These are phyloP conservation scores for Brachyalestes nurse DNA, from an alignment of 2,797 vertebrate species.

Conservation along the genomic window DNA sequence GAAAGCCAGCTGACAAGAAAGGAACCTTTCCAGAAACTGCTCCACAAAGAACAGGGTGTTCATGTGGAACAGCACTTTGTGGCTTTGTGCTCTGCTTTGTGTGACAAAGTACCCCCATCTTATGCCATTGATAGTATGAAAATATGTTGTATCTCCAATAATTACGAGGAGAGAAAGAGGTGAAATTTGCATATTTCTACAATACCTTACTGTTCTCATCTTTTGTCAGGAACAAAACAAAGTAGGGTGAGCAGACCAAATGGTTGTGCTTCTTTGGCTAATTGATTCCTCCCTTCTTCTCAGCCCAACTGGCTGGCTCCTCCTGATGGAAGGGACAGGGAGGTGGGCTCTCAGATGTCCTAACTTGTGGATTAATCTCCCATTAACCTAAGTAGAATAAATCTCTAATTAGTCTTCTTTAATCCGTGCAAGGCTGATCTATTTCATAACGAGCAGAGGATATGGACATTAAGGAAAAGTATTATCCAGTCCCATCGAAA, in stretches of 20 bases:
- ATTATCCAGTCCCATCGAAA: slow-evolving; percentile 22
- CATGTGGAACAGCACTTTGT: not conserved
- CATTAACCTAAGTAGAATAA: slow-evolving; percentile 53
- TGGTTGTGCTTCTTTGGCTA: slow-evolving; percentile 18
- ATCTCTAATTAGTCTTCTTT: slow-evolving; percentile 50
- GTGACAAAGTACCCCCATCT: not conserved
- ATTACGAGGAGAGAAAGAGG: not conserved
- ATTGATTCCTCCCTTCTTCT: slow-evolving; percentile 39
- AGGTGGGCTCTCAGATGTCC: slow-evolving; percentile 35
- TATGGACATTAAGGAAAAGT: slow-evolving; percentile 20
- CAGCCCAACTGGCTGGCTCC: slow-evolving; percentile 17
- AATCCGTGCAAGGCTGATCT: slow-evolving; percentile 19
- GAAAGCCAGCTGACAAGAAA: slow-evolving; percentile 38
- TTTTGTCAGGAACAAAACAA: not conserved
- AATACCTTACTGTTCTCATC: not conserved
- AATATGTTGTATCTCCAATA: too few relatives aligned
- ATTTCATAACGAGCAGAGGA: slow-evolving; percentile 23
- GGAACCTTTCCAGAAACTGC: slow-evolving; percentile 8
- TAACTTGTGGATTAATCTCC: slow-evolving; percentile 45
- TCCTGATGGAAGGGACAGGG: slow-evolving; percentile 16
- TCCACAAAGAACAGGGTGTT: slow-evolving; percentile 6
- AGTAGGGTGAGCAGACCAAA: not conserved
- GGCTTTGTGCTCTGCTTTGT: not conserved
- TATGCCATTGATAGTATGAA: not conserved
- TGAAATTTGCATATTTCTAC: not conserved